Conservation (phyloP, 2,113 vertebrate genomes). For the Damaliscus lunatus region DNA sequence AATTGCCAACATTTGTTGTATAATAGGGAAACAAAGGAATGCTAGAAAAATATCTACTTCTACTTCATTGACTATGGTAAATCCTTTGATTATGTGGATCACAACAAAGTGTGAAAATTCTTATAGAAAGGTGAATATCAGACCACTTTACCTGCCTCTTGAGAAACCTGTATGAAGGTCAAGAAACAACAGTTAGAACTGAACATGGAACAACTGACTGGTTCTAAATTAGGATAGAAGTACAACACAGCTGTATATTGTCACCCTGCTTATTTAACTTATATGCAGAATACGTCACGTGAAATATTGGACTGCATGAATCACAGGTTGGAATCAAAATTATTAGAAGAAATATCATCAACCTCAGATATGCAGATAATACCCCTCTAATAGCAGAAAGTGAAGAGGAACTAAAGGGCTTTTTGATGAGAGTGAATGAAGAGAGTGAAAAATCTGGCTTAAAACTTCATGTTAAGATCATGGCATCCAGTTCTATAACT, state of each 20-base stretch:
- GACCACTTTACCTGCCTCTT: neutral
- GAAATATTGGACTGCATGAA: neutral
- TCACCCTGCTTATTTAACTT: neutral
- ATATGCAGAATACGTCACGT: neutral
- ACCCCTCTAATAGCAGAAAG: neutral
- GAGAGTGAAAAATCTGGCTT: neutral
- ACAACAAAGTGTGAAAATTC: neutral
- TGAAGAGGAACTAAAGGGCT: neutral
- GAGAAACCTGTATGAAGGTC: neutral
- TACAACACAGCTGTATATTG: neutral
- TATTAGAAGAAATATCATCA: neutral
- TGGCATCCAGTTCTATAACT: neutral
- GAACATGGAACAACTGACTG: neutral
- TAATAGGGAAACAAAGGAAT: neutral
- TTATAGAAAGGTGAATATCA: neutral
- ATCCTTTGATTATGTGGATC: neutral
- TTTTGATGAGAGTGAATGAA: neutral
- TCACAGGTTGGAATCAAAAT: neutral
- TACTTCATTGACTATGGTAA: neutral
- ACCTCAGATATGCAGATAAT: neutral
- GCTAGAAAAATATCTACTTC: neutral
- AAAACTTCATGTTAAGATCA: neutral
- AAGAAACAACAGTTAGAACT: neutral
- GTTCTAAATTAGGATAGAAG: neutral
- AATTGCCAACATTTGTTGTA: neutral